Percentiles rank a stretch among this genome's conserved stretches.
phyloP scores from a whole-genome alignment of 1,140 invertebrate species.

The Carcinoscorpius rotundicauda region DNA sequence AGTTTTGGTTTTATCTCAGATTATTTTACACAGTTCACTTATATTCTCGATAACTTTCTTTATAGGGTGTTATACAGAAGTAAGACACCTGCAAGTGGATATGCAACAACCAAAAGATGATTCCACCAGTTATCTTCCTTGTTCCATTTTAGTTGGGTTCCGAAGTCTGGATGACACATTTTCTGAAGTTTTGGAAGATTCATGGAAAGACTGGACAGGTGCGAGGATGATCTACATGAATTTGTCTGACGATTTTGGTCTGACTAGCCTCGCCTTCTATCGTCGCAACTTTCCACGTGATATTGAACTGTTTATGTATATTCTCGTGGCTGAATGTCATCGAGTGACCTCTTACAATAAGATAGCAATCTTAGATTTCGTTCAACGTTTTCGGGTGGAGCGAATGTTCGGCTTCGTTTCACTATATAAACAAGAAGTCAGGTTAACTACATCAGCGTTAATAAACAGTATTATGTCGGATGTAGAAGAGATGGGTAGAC shows the following conservation, averaged over 20 bases:
- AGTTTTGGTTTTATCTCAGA: too few species aligned
- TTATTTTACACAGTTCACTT: too few species aligned
- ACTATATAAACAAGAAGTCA: slow-evolving; percentile 32
- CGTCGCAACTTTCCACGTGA: slow-evolving; percentile 30
- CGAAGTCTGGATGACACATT: slow-evolving; percentile 34
- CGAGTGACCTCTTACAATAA: slow-evolving; percentile 27
- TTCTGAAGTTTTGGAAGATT: slow-evolving; percentile 30
- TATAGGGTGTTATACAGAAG: too few species aligned
- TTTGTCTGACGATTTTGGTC: slow-evolving; percentile 34
- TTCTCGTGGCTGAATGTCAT: slow-evolving; percentile 36
- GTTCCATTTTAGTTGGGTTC: slow-evolving; percentile 32
- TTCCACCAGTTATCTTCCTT: too few species aligned
- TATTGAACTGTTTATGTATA: slow-evolving; percentile 36
- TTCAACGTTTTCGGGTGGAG: slow-evolving; percentile 34
- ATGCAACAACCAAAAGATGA: too few species aligned
- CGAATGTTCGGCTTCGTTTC: slow-evolving; percentile 34
- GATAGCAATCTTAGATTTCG: slow-evolving; percentile 33
- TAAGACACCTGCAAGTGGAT: too few species aligned
- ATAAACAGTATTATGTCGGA: slow-evolving; percentile 16
- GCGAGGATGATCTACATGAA: slow-evolving; percentile 37
- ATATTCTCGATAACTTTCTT: too few species aligned
- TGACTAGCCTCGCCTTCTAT: slow-evolving; percentile 34
- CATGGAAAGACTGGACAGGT: slow-evolving; percentile 42
- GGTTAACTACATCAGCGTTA: slow-evolving; percentile 20
- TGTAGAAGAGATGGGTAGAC: slow-evolving; percentile 4